Evolutionary conservation across 2,888 invertebrate genomes (phyloP).

Genomic region (Celastrina argiolus): DNA sequence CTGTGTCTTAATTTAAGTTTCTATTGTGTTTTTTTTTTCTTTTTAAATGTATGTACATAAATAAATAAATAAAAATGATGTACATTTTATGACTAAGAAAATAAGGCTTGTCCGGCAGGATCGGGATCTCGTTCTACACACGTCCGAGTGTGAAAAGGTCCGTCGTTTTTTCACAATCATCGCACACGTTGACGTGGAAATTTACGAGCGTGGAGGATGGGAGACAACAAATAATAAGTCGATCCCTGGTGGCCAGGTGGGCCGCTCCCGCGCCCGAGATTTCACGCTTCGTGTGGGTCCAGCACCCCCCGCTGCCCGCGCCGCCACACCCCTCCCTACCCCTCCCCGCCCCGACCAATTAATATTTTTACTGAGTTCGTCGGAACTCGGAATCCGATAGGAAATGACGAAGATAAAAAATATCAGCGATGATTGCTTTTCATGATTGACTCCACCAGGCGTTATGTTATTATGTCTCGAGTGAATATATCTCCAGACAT

Average conservation of each 20-base stretch:
- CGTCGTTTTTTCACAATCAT: conserved; percentile 71
- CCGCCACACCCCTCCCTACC: conserved; percentile 55
- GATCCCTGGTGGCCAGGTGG: conserved; percentile 64
- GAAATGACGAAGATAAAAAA: background rate
- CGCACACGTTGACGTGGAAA: conserved; percentile 76
- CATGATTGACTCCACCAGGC: background rate
- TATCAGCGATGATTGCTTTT: background rate
- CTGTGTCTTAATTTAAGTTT: no score
- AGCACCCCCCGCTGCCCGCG: conserved; percentile 46
- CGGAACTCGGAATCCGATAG: conserved; percentile 21
- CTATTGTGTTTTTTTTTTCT: no score
- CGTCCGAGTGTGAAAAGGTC: conserved; percentile 68
- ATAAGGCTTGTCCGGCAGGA: no score
- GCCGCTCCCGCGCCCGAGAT: conserved; percentile 67
- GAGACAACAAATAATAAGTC: conserved; percentile 75
- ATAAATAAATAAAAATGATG: no score
- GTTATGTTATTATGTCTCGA: background rate
- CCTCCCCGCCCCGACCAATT: conserved; percentile 55
- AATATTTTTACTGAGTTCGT: conserved; percentile 65
- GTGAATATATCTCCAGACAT: background rate
- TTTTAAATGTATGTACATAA: no score
- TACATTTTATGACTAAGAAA: no score
- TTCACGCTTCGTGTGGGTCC: conserved; percentile 76
- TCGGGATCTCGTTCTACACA: no score
- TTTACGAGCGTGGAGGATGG: conserved; percentile 76